Evolutionary conservation across 2,888 invertebrate genomes (phyloP).

Genomic region (Eupeodes luniger): DNA sequence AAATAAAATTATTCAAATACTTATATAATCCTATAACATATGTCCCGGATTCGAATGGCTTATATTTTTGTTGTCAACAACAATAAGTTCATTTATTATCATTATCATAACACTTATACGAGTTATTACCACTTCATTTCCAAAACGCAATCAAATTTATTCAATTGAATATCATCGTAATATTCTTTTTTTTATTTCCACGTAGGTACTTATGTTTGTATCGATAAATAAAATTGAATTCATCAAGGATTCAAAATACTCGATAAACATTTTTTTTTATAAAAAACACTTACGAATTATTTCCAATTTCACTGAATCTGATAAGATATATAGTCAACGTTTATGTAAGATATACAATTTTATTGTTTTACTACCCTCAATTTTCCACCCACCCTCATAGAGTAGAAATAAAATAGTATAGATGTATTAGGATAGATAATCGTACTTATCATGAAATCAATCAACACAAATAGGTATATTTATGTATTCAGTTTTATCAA

Average conservation of each 20-base stretch:
- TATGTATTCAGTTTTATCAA: not conserved
- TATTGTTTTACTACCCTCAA: constrained; percentile 6
- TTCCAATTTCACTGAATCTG: constrained; percentile 17
- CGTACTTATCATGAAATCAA: constrained; percentile 2
- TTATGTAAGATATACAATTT: not conserved
- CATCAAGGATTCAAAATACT: not conserved
- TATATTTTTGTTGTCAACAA: constrained; percentile 23
- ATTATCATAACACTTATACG: constrained; percentile 11
- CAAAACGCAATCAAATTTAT: constrained; percentile 17
- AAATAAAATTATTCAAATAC: not conserved
- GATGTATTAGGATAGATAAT: no score
- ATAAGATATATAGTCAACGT: not conserved
- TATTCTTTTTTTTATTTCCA: no score
- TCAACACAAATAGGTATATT: not conserved
- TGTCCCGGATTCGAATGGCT: constrained; percentile 19
- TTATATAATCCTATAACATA: not conserved
- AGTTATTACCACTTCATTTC: constrained; percentile 35
- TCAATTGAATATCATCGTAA: constrained; percentile 17
- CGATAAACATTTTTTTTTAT: not conserved
- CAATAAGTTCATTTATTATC: not conserved
- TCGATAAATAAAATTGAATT: not conserved
- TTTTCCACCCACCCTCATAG: not conserved
- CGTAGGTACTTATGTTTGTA: not conserved
- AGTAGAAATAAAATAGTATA: not conserved
- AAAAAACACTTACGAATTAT: constrained; percentile 12